Evolutionary conservation across 2,888 invertebrate species (phyloP), one percentile per base, ranked within the genome.

Genomic region (Drosophila quasianomalipes): DNA sequence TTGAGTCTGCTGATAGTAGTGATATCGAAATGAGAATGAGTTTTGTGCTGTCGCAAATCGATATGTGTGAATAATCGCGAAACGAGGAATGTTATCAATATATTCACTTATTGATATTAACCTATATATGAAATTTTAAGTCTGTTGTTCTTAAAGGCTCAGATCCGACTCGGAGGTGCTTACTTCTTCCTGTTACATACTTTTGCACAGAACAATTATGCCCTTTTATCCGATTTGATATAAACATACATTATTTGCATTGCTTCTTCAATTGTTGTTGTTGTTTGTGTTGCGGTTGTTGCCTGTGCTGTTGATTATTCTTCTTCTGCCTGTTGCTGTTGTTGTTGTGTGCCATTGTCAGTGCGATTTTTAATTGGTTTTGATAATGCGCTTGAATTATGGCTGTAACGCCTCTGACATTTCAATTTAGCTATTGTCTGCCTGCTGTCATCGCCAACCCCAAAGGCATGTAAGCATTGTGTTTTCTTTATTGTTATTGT

Each of bases 321-420:
- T 30, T 41, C 16, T 35, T 58, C 49, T 9, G 26, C 2, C 12
- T 55, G 26, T 19, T 41, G 30, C 4, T 54, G 52, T 44, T 57
- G 53, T 51, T 65, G 33, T 61, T 70, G 51, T 59, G 54, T 70
- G 73, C 51, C 54, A 58, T 74, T 76, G 70, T 55, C 65, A 73
- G 52, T 85, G 84, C 84, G 81, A 44, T 68, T 74, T 75, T 91
- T 85, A 90, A 88, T 88, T 90, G 88, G 59, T 73, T 81, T 75
- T 85, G 90, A 90, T 83, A 90, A 89, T 89, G 75, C 79, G 72
- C 76, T 65, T 90, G 85, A 79, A 67, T 86, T 80, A 86, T 90
- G 71, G 61, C 70, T 66, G 73, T 63, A 76, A 69, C 69, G 84
- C 74, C 68, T 76, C 79, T 79, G 86, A 85, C 85, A 90, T 76